Evolutionary conservation across 2,888 invertebrate genomes (phyloP).

Genomic region (Ormyrus labotus): DNA sequence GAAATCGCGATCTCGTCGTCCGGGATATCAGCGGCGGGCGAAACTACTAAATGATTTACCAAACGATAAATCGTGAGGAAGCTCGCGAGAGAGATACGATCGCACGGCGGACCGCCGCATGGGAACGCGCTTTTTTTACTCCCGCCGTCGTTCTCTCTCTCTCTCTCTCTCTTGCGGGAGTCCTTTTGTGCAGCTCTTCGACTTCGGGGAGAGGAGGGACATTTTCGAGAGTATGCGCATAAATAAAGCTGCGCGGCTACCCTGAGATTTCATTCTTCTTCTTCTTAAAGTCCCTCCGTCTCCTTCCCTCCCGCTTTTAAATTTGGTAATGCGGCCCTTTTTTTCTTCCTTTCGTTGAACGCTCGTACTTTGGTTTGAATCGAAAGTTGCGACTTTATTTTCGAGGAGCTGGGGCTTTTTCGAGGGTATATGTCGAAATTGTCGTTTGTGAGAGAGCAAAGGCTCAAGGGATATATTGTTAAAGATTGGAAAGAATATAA

Average conservation of each 20-base stretch:
- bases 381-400: slow-evolving; percentile 40
- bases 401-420: background rate
- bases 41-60: slow-evolving; percentile 76
- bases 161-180: slow-evolving; percentile 4
- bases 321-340: too few relatives aligned
- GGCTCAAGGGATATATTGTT: slow-evolving; percentile 7
- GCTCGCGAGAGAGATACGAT: background rate
- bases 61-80: slow-evolving; percentile 72
- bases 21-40: slow-evolving; percentile 52
- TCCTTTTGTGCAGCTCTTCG: background rate
- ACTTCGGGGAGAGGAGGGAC: background rate
- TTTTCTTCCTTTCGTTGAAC: background rate
- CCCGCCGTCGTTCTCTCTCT: slow-evolving; percentile 9
- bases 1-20: background rate
- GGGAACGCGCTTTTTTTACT: slow-evolving; percentile 25
- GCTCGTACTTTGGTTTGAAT: slow-evolving; percentile 18
- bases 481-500: background rate
- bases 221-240: slow-evolving; percentile 42
- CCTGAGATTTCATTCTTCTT: background rate
- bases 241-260: slow-evolving; percentile 37
- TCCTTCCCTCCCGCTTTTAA: slow-evolving; percentile 10
- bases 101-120: slow-evolving; percentile 16
- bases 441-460: background rate
- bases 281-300: slow-evolving; percentile 16
- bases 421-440: slow-evolving; percentile 40